Evolutionary conservation across 2,113 vertebrate species (phyloP).

Genomic region (Rhinichthys klamathensis): DNA sequence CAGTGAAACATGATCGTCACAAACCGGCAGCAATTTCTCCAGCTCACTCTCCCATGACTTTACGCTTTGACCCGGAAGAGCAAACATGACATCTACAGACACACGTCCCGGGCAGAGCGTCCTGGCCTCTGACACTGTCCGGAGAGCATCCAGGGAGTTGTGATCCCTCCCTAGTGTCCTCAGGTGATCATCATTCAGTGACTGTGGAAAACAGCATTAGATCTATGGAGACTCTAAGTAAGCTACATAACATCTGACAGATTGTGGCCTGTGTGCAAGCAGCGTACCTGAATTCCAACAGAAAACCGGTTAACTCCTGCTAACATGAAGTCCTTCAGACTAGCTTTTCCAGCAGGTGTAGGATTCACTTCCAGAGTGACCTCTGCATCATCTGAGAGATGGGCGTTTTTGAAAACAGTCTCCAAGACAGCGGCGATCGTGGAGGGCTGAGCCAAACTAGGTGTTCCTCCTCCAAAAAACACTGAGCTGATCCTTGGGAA

Average conservation of each 20-base stretch:
- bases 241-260: not conserved
- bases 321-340: slow-evolving; percentile 73
- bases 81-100: slow-evolving; percentile 89
- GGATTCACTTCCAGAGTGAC: slow-evolving; percentile 91
- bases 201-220: slow-evolving; percentile 68
- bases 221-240: not conserved
- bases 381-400: slow-evolving; percentile 75
- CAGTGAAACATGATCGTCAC: slow-evolving; percentile 89
- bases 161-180: slow-evolving; percentile 86
- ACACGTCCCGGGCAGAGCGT: slow-evolving; percentile 82
- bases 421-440: slow-evolving; percentile 82
- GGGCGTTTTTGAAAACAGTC: slow-evolving; percentile 64
- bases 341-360: slow-evolving; percentile 69
- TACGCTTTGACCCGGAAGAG: slow-evolving; percentile 82
- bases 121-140: slow-evolving; percentile 77
- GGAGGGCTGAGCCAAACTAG: slow-evolving; percentile 84
- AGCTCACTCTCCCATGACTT: slow-evolving; percentile 79
- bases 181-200: slow-evolving; percentile 80
- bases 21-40: slow-evolving; percentile 72
- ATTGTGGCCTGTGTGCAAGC: not conserved
- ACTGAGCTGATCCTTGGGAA: slow-evolving; percentile 84
- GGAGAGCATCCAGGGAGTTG: slow-evolving; percentile 73
- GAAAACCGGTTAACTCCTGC: slow-evolving; percentile 90
- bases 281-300: slow-evolving; percentile 87
- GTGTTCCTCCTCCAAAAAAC: slow-evolving; percentile 93